Conservation (phyloP, 2,888 invertebrate genomes). For the Melipona beecheii region DNA sequence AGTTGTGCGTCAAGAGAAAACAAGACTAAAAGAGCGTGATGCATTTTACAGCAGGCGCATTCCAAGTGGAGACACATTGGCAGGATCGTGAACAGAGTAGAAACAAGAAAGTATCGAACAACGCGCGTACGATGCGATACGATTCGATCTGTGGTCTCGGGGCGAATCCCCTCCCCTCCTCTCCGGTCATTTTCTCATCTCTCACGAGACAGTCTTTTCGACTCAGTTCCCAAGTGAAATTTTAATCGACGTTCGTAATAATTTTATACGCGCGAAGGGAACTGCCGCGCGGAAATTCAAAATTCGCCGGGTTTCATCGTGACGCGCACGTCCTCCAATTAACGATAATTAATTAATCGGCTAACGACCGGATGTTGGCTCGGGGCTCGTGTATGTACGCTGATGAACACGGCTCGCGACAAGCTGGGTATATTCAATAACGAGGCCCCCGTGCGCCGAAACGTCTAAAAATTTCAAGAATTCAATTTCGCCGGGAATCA, state of each 20-base stretch:
- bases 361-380: neutral
- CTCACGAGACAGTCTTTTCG: too few relatives aligned
- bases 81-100: conserved; percentile 2
- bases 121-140: neutral
- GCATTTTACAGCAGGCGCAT: conserved; percentile 74
- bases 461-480: neutral
- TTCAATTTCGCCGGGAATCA: neutral
- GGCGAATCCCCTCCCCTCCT: too few relatives aligned
- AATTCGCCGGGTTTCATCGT: conserved; percentile 23
- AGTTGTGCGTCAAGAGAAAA: conserved; percentile 41
- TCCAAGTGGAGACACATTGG: conserved; percentile 63
- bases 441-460: neutral
- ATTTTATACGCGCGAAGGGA: neutral
- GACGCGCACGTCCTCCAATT: conserved; percentile 42
- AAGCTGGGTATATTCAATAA: neutral
- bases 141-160: conserved; percentile 40
- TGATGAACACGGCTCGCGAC: neutral
- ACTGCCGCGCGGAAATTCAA: neutral
- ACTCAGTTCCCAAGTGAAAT: neutral
- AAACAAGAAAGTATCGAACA: conserved; percentile 31
- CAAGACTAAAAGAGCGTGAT: conserved; percentile 66
- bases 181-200: neutral
- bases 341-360: conserved; percentile 60
- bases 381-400: neutral
- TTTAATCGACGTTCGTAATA: neutral